Evolutionary conservation across 2,888 invertebrate species (phyloP).

Genomic region (Archips xylosteana): DNA sequence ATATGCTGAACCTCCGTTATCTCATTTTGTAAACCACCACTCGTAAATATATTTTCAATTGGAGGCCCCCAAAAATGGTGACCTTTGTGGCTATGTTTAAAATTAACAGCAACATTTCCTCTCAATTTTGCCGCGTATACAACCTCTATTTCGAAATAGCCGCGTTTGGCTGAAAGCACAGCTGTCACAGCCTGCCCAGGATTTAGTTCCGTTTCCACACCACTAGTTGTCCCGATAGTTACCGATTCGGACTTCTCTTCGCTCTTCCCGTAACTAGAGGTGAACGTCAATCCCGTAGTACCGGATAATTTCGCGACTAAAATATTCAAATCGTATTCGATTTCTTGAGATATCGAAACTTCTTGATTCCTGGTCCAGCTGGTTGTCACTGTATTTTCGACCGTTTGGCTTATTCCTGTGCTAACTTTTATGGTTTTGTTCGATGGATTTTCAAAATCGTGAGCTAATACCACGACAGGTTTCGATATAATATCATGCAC

Average conservation of each 20-base stretch:
- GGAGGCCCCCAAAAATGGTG: conserved; percentile 72
- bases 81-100: conserved; percentile 54
- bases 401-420: conserved; percentile 67
- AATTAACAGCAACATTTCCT: conserved; percentile 71
- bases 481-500: conserved; percentile 53
- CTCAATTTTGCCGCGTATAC: conserved; percentile 59
- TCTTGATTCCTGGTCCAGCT: conserved; percentile 65
- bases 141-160: conserved; percentile 65
- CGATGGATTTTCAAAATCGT: conserved; percentile 68
- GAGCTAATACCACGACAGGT: conserved; percentile 59
- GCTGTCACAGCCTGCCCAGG: conserved; percentile 69
- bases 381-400: conserved; percentile 69
- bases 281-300: conserved; percentile 63
- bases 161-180: conserved; percentile 63
- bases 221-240: conserved; percentile 64
- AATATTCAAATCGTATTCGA: conserved; percentile 68
- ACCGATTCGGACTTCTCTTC: conserved; percentile 66
- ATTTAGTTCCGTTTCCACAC: conserved; percentile 66
- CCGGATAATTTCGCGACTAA: conserved; percentile 63
- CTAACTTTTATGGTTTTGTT: conserved; percentile 70
- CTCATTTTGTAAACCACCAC: conserved; percentile 59
- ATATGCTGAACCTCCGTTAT: conserved; percentile 56
- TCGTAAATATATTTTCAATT: conserved; percentile 60
- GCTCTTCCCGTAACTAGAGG: conserved; percentile 63
- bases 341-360: conserved; percentile 60